Base-by-base conservation (phyloP, 2,113 vertebrate genomes). In the Pagrus major region DNA sequence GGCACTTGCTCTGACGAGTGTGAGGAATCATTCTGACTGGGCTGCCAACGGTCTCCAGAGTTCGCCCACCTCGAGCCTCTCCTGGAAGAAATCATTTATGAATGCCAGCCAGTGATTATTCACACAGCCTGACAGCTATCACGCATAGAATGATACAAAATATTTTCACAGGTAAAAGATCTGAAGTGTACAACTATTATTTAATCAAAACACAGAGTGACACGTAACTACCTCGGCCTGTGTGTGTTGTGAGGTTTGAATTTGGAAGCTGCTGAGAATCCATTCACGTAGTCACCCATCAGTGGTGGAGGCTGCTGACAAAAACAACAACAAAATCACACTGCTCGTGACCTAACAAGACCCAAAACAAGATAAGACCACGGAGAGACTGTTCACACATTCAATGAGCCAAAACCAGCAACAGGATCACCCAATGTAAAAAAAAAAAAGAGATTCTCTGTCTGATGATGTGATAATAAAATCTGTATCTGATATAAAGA, bases 241-340 rank as follows among this genome's bases (percentile, higher is more conserved):
- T 54, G 64, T 4, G 73, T n/a, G 29, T 49, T 59, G 52, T 61
- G 16, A 0, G 77, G 81, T 67, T 76, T 95, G 94, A 89, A 96
- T 92, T 59, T 95, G 93, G 81, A 93, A 89, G 90, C 93, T 93
- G 91, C 92, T 92, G 94, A 92, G 88, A 96, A 95, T 8, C 95
- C 96, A 78, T 96, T 96, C 83, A 96, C 94, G 89, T 96, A 95
- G 76, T 94, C 94, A 83, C 94, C 93, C 94, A 90, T 96, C 90
- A 96, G 90, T 0, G 94, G 92, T 20, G 95, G 86, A 71, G 96
- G 93, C 96, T 97, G 92, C 25, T 79, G 88, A 33, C 1, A n/a
- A 52, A 73, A 77, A 66, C 27, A 80, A 4, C 0, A 37, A 7
- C 1, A 74, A 14, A 47, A 63, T 75, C 52, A 58, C 25, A 29